A percentile compares a stretch with the other conserved stretches of the same genome.
phyloP scores from a whole-genome alignment of 2,113 vertebrate species.

The Colossoma macropomum region DNA sequence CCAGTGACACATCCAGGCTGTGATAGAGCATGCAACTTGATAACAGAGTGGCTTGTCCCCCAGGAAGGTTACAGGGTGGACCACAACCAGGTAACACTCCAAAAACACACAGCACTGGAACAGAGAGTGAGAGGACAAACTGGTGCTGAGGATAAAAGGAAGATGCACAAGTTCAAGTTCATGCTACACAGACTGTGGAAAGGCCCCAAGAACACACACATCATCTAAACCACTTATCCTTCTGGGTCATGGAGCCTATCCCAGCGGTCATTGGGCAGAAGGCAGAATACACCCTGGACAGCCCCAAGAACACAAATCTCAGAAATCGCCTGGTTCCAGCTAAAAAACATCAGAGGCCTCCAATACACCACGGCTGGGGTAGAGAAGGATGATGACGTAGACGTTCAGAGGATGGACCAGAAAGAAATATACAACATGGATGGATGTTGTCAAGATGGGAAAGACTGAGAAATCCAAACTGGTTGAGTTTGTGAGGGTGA shows the following conservation, averaged over 20 bases:
- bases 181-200: not conserved
- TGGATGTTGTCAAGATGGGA: not conserved
- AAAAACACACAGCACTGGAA: slow-evolving; percentile 27
- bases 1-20: not conserved
- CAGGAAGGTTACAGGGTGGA: slow-evolving; percentile 8
- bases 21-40: not conserved
- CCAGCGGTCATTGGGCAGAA: too few species aligned
- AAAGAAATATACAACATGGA: not conserved
- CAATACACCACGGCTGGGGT: not conserved
- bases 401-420: slow-evolving; percentile 30
- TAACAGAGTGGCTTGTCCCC: slow-evolving; percentile 22
- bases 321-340: slow-evolving; percentile 12
- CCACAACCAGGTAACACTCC: not conserved
- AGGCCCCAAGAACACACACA: not conserved
- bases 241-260: too few species aligned
- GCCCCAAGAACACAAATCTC: too few species aligned
- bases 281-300: too few species aligned
- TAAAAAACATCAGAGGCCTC: slow-evolving; percentile 23
- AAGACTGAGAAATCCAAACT: accelerated
- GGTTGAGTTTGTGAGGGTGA: not conserved
- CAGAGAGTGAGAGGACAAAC: not conserved
- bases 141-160: not conserved
- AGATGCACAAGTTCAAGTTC: not conserved
- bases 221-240: too few species aligned
- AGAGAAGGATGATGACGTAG: slow-evolving; percentile 5